Evolutionary conservation across 2,888 invertebrate species (phyloP), one percentile per base, ranked within the genome.

Genomic region (Cotesia congregata): DNA sequence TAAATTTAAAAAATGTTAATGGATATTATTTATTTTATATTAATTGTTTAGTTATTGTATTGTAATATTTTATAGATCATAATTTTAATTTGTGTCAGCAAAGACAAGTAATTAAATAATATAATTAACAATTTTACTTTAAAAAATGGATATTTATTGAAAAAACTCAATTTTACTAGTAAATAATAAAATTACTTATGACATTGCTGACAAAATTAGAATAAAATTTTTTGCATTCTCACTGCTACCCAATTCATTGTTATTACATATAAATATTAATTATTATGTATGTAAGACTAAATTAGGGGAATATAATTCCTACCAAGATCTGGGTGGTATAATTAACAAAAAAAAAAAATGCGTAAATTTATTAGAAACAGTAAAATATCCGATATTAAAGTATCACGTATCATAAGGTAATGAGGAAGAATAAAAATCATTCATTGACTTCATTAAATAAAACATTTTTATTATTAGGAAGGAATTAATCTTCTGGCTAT

Each of bases 401-500:
- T 65, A 65, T 50, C 41, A 20, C 17, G 12, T 76, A 74, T 75
- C 73, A 67, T 75, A 72, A 60, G 12, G 38, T 75, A 77, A 74
- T 70, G 72, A 39, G 64, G 68, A 76, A 62, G 9, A 75, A 61
- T 73, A 62, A 75, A 65, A 70, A 75, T 75, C 61, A 73, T 59
- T 50, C 12, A 64, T 72, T 41, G 76, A 68, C 50, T 71, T 76
- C 60, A 75, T 41, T 65, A 78, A 78, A 76, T 67, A 67, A 75
- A 72, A 74, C 59, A 72, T 80, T 80, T 80, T 79, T 75, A 77
- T 78, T 80, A 71, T 73, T 81, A 80, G 77, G 70, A 3, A 69
- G 78, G 69, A 20, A 78, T 75, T 76, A 65, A 76, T 76, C 77
- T 77, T 80, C 78, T 79, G 80, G 80, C 81, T 82, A 82, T 80